Base-by-base conservation (phyloP, 2,797 vertebrate genomes). In the Gephyroberyx darwinii region DNA sequence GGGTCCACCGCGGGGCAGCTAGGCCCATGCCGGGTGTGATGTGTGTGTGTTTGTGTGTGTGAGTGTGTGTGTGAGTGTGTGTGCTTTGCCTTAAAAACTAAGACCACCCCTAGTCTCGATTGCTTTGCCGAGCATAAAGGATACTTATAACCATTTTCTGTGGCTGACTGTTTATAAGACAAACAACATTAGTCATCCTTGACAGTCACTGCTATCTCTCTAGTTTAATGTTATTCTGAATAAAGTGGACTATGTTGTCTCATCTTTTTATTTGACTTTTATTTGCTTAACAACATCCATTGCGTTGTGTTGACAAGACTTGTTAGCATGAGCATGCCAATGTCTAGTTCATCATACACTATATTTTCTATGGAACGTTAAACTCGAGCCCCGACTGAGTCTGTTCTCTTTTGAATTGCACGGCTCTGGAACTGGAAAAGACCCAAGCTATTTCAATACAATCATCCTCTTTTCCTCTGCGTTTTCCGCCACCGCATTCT, bases 1-100 rank as follows among this genome's bases (percentile, higher is more conserved):
- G 78, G 83, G 76, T 76, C 64, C 77, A 83, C 91, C 84, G 85
- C 84, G 35, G 92, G 90, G 89, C 86, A 80, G 80, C 80, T 16
- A 10, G 59, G 79, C 85, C 86, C 88, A 84, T n/a, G 79, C 83
- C 85, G 88, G 83, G 88, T 87, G 84, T 85, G 84, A 90, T 88
- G 79, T 89, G 77, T 83, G 51, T 63, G 84, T 77, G 90, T 79
- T 68, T 26, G 62, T 63, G 71, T 71, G 69, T 61, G 74, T 73
- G 78, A 5, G 19, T 22, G 51, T 53, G 77, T 31, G 65, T 45
- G 54, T 47, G 48, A 69, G 54, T 84, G 65, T 65, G 31, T n/a
- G 58, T 76, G 66, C 59, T 69, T 65, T 35, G 57, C 55, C 52
- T 77, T 68, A 71, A 79, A 84, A 80, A 51, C 70, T 47, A 55